Evolutionary conservation across 2,888 invertebrate genomes (phyloP).

Genomic region (Endotricha flammealis): DNA sequence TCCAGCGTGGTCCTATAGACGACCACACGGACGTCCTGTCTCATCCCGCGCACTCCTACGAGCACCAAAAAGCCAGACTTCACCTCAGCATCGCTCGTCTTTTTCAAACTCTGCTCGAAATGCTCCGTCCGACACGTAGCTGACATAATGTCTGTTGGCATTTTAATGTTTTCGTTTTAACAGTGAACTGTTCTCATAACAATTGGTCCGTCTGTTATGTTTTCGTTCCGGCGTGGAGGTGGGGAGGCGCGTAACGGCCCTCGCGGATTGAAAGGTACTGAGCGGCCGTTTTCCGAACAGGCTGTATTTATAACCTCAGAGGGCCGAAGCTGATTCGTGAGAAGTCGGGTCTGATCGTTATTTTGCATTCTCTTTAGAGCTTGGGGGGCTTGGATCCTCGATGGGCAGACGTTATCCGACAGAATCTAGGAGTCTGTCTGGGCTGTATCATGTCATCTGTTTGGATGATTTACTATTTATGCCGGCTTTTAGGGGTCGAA

Average conservation of each 20-base stretch:
- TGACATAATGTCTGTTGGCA: slow-evolving; percentile 61
- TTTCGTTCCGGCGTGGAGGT: slow-evolving; percentile 22
- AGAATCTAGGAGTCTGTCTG: slow-evolving; percentile 16
- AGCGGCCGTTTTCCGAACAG: slow-evolving; percentile 36
- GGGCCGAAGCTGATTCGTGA: slow-evolving; percentile 35
- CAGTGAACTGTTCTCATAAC: slow-evolving; percentile 34
- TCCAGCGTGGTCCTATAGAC: slow-evolving; percentile 81
- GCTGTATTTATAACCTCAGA: slow-evolving; percentile 45
- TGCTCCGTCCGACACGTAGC: slow-evolving; percentile 44
- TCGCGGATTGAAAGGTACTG: slow-evolving; percentile 40
- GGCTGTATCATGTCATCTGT: neutral
- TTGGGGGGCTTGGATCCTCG: slow-evolving; percentile 33
- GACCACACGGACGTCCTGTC: slow-evolving; percentile 80
- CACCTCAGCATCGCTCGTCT: slow-evolving; percentile 72
- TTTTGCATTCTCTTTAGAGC: slow-evolving; percentile 41
- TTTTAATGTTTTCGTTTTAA: slow-evolving; percentile 43
- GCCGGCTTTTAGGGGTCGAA: slow-evolving; percentile 13
- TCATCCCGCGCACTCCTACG: slow-evolving; percentile 75
- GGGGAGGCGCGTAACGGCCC: slow-evolving; percentile 25
- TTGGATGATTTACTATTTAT: slow-evolving; percentile 7
- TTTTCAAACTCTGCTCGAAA: slow-evolving; percentile 50
- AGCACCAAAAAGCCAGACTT: slow-evolving; percentile 81
- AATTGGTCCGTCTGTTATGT: slow-evolving; percentile 28
- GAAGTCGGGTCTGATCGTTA: slow-evolving; percentile 49
- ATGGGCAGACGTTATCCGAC: slow-evolving; percentile 25